Conservation (phyloP, 1,140 invertebrate genomes). For the Drosophila pectinifera region DNA sequence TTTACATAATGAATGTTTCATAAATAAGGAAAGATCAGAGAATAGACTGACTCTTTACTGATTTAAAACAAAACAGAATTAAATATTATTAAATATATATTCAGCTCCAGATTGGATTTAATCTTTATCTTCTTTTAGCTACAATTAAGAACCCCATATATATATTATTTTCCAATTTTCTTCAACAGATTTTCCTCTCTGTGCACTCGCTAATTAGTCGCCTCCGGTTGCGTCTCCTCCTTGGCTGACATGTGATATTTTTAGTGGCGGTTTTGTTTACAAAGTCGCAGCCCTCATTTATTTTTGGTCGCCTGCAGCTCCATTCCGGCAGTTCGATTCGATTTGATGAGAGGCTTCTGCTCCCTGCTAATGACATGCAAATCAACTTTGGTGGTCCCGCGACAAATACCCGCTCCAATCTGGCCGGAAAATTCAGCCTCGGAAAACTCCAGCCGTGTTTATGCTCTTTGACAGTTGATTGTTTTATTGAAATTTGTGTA, state of each 20-base stretch:
- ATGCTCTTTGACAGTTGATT: constrained; percentile 67
- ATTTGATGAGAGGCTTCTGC: constrained; percentile 28
- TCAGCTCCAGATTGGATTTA: not conserved
- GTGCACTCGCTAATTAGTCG: constrained; percentile 62
- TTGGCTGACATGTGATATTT: constrained; percentile 72
- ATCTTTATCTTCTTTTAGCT: not conserved
- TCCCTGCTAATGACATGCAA: constrained; percentile 76
- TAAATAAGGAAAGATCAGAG: too few relatives aligned
- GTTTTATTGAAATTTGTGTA: constrained; percentile 75
- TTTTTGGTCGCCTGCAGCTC: constrained; percentile 62
- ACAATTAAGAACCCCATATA: too few relatives aligned
- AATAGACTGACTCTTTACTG: too few relatives aligned
- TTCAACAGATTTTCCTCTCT: not conserved
- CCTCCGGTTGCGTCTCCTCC: constrained; percentile 33
- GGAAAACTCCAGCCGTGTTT: constrained; percentile 35
- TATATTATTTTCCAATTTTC: too few relatives aligned
- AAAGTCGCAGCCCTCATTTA: constrained; percentile 43
- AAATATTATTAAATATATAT: not conserved
- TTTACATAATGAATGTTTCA: not conserved
- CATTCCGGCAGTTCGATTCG: constrained; percentile 36
- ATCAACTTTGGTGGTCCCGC: constrained; percentile 72
- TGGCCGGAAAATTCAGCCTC: too few relatives aligned
- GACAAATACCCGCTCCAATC: constrained; percentile 27
- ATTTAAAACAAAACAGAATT: not conserved
- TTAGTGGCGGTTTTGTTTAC: constrained; percentile 71